phyloP scores from a whole-genome alignment of 1,140 invertebrate species.

The Hyphantria cunea region DNA sequence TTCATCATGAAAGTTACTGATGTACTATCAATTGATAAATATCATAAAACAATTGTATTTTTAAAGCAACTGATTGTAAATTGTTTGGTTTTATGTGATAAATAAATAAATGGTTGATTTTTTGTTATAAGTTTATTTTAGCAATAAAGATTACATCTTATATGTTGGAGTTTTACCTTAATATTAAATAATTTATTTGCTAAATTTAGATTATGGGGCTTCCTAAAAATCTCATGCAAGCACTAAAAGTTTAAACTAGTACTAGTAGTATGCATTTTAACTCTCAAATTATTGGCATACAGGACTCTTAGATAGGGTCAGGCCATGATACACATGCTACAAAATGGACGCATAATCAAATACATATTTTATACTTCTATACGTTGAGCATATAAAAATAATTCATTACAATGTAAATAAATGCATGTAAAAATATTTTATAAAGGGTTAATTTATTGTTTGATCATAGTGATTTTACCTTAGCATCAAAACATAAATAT shows the following conservation, averaged over 20 bases:
- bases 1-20: too few species aligned
- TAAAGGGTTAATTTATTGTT: conserved; percentile 51
- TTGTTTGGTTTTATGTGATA: conserved; percentile 8
- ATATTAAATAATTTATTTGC: conserved; percentile 74
- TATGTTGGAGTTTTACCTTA: conserved; percentile 57
- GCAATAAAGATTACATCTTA: conserved; percentile 72
- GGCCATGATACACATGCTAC: conserved; percentile 57
- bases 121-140: conserved; percentile 56
- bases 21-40: not conserved
- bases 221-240: conserved; percentile 46
- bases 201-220: conserved; percentile 68
- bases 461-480: conserved; percentile 48
- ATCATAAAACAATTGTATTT: not conserved
- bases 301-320: conserved; percentile 24
- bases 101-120: conserved; percentile 45
- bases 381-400: conserved; percentile 76
- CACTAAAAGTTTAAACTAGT: conserved; percentile 28
- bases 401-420: conserved; percentile 74
- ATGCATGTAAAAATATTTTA: conserved; percentile 76
- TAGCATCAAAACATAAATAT: conserved; percentile 64
- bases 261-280: conserved; percentile 18
- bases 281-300: conserved; percentile 22
- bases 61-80: conserved; percentile 25
- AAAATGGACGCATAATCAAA: conserved; percentile 72
- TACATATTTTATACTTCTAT: conserved; percentile 52